Base-by-base conservation (phyloP, 2,888 invertebrate genomes). In the Choreutis nemorana region DNA sequence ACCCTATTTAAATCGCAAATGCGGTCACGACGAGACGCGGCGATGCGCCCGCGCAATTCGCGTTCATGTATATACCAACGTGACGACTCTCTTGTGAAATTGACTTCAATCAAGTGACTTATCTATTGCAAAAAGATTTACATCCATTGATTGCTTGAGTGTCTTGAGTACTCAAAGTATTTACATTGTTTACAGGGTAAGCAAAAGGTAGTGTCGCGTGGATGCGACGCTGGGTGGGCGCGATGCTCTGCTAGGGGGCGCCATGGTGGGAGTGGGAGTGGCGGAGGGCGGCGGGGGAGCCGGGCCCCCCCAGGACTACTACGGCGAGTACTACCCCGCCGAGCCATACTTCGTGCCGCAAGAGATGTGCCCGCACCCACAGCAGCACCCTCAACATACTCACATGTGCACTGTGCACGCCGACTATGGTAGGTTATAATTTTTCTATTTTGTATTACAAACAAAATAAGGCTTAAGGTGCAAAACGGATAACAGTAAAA, bases 391-490 rank as follows among this genome's bases (percentile, higher is more conserved):
- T 16, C 84, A 80, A 61, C 84, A 77, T 48, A 71, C 75, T 44
- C 82, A 81, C 50, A 83, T 88, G 79, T 88, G 88, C 73, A 83
- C 87, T 40, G 81, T 89, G 62, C 87, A 87, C 53, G 81, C 86
- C 49, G 88, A 88, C 64, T 89, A 85, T 67, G 88, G 89, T 89
- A 68, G 83, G 86, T 43, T 18, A 11, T 7, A 13, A n/a, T n/a
- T n/a, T n/a, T n/a, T n/a, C n/a, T n/a, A n/a, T n/a, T n/a, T n/a
- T n/a, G n/a, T n/a, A n/a, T n/a, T n/a, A n/a, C n/a, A n/a, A n/a
- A n/a, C n/a, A n/a, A n/a, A n/a, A n/a, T n/a, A n/a, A n/a, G n/a
- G n/a, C n/a, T n/a, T n/a, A n/a, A n/a, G n/a, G n/a, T n/a, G n/a
- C n/a, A n/a, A n/a, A n/a, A n/a, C n/a, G n/a, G n/a, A n/a, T n/a